Evolutionary conservation across 92 coral and sea anemone species (phyloP).

Genomic region (Anthopleura xanthogrammica): DNA sequence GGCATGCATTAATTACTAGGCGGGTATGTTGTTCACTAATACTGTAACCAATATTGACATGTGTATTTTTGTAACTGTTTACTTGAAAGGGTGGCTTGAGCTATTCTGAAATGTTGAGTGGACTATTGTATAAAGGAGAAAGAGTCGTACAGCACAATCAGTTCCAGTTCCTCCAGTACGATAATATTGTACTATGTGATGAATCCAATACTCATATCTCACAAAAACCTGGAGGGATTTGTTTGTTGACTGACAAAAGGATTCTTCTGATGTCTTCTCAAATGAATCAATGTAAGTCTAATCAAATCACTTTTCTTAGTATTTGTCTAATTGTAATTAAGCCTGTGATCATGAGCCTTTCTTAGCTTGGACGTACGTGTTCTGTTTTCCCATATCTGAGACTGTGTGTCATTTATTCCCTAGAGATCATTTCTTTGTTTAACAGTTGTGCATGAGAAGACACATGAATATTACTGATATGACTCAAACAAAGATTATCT

Average conservation of each 20-base stretch:
- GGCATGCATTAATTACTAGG: too few relatives aligned
- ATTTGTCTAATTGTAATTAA: too few relatives aligned
- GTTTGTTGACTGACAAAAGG: constrained; percentile 75
- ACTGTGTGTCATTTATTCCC: too few relatives aligned
- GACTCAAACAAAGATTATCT: too few relatives aligned
- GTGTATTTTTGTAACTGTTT: background rate
- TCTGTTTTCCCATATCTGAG: too few relatives aligned
- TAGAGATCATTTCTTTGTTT: too few relatives aligned
- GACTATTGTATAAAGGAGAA: constrained; percentile 74
- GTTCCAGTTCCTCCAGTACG: constrained; percentile 57
- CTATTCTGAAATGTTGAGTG: constrained; percentile 69
- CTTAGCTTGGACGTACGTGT: too few relatives aligned
- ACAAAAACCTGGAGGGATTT: constrained; percentile 67
- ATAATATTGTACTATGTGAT: constrained; percentile 48
- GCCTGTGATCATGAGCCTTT: too few relatives aligned
- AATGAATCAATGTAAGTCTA: constrained; percentile 45
- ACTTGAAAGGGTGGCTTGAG: constrained; percentile 68
- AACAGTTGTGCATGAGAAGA: too few relatives aligned
- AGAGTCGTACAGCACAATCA: constrained; percentile 54
- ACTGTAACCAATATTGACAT: too few relatives aligned
- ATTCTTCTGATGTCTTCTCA: constrained; percentile 83
- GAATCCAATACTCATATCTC: constrained; percentile 19
- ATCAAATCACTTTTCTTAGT: background rate
- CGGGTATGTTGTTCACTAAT: too few relatives aligned
- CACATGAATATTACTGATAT: too few relatives aligned